Base-by-base conservation (phyloP, 2,113 vertebrate genomes). In the Melanostigma gelatinosum region DNA sequence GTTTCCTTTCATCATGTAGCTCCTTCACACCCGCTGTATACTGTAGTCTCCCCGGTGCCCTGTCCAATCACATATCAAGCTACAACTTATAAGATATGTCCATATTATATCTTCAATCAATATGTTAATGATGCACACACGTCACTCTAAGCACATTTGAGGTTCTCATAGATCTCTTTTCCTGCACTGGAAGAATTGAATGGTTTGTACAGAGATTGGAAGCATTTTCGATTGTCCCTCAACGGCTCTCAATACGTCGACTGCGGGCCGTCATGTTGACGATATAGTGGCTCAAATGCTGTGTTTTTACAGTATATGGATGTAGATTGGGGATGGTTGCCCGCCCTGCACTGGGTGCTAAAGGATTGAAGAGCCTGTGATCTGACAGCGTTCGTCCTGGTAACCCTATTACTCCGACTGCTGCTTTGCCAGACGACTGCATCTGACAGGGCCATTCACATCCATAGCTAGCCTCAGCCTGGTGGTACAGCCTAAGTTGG, bases 331-430 rank as follows among this genome's bases (percentile, higher is more conserved):
- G 68, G 67, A 66, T 60, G 58, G 38, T 44, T 67, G 54, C 42
- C 57, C 70, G 24, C 64, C 55, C 55, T 46, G 20, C 62, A 27
- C 52, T 54, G 48, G 70, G 32, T 75, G 63, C 63, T 75, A 15
- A 36, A 48, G 77, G 84, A 79, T 85, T 87, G 82, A 65, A 60
- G 29, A 46, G 72, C 20, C 63, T 84, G 36, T 77, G 87, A 87
- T 89, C 81, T 81, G 82, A 86, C 79, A 68, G 72, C 3, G n/a
- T 79, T 86, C 18, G 57, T 67, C 52, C 44, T 62, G 36, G 57
- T 92, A 90, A 91, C 90, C 91, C 88, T 88, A 88, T 92, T 89
- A 91, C 65, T 79, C 44, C 52, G 63, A 84, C 68, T 77, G 72
- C 86, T 72, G 77, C 81, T 82, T 66, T 74, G 55, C 69, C 82